Percentiles rank a stretch among this genome's conserved stretches.
phyloP scores from a whole-genome alignment of 2,113 vertebrate species.

The Proterorhinus semilunaris region DNA sequence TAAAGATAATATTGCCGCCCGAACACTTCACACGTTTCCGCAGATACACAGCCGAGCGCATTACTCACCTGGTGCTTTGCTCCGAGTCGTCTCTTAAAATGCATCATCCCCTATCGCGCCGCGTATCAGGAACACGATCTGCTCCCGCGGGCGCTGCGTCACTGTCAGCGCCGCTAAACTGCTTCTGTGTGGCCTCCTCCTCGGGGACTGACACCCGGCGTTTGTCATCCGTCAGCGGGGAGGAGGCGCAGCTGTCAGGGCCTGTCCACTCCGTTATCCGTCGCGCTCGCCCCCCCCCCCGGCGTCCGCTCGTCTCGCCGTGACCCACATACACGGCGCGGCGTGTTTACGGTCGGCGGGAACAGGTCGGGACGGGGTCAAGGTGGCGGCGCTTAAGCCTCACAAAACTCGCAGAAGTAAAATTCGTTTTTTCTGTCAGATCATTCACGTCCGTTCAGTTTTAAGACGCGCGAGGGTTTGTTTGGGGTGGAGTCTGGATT shows the following conservation, averaged over 20 bases:
- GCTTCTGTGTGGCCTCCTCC: slow-evolving; percentile 26
- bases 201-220: slow-evolving; percentile 46
- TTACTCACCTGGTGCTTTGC: no score
- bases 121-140: slow-evolving; percentile 18
- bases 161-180: slow-evolving; percentile 43
- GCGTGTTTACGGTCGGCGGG: slow-evolving; percentile 34
- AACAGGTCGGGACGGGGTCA: slow-evolving; percentile 29
- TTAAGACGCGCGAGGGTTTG: neutral
- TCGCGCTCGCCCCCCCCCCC: slow-evolving; percentile 24
- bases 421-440: no score
- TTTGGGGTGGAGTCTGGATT: neutral
- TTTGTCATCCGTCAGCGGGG: slow-evolving; percentile 67
- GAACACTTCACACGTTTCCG: neutral
- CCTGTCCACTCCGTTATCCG: slow-evolving; percentile 62
- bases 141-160: slow-evolving; percentile 22
- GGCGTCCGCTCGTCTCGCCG: slow-evolving; percentile 34
- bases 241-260: slow-evolving; percentile 61
- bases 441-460: slow-evolving; percentile 1
- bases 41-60: no score
- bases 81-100: neutral
- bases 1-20: no score
- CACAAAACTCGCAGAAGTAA: neutral
- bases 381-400: slow-evolving; percentile 1
- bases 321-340: slow-evolving; percentile 35
- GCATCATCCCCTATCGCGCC: neutral